These are phyloP conservation scores for Pangasius djambal DNA, from an alignment of 2,797 vertebrate genomes.

Conservation along the genomic window DNA sequence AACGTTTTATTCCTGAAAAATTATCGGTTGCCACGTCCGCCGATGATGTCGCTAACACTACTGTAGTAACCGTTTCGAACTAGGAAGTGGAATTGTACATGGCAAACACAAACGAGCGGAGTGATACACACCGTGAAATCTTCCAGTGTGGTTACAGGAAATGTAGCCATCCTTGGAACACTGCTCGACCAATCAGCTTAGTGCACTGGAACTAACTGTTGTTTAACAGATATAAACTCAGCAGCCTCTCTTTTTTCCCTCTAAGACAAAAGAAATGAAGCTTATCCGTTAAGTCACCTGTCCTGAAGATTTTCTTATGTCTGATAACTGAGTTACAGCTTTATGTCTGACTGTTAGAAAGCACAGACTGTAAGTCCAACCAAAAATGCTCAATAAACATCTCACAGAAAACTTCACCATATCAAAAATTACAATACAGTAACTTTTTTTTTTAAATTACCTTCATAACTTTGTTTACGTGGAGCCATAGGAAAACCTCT, in stretches of 20 bases:
- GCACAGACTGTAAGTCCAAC: background rate
- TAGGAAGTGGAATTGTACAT: too few species aligned
- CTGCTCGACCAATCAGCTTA: background rate
- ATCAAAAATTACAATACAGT: too few species aligned
- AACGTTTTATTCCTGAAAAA: too few species aligned
- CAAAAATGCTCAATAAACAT: background rate
- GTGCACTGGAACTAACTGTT: background rate
- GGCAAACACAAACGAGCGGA: too few species aligned
- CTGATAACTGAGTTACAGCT: background rate
- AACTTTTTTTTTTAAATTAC: background rate
- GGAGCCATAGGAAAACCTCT: background rate
- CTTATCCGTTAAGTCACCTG: background rate
- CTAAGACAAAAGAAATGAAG: background rate
- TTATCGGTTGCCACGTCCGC: too few species aligned
- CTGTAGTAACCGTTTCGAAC: too few species aligned
- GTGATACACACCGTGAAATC: too few species aligned
- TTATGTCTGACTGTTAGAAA: background rate
- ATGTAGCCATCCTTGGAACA: too few species aligned
- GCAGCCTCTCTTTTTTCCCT: background rate
- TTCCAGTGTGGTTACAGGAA: too few species aligned
- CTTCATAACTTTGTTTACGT: background rate
- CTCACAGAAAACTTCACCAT: background rate
- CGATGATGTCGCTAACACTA: too few species aligned
- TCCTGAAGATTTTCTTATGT: background rate
- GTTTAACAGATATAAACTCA: background rate